Conservation (phyloP, 2,113 vertebrate genomes). For the Rhinoderma darwinii region DNA sequence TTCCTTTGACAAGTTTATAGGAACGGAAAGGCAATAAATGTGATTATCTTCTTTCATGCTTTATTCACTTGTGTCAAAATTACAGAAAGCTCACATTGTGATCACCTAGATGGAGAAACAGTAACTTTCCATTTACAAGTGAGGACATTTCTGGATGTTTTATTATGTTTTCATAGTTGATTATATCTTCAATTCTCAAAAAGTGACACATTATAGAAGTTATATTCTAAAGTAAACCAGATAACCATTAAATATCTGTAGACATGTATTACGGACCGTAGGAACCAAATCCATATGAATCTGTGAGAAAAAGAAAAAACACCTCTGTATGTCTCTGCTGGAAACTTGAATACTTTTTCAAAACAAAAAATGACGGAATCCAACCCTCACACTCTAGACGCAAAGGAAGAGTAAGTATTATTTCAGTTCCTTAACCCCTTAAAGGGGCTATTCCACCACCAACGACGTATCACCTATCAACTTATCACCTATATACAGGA, state of each 20-base stretch:
- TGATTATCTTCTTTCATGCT: conserved; percentile 43
- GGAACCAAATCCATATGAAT: too few relatives aligned
- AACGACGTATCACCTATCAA: too few relatives aligned
- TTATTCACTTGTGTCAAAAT: conserved; percentile 45
- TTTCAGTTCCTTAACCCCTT: too few relatives aligned
- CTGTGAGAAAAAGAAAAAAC: too few relatives aligned
- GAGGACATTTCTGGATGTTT: conserved; percentile 29
- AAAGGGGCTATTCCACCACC: too few relatives aligned
- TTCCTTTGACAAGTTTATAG: conserved; percentile 51
- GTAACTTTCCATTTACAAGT: neutral
- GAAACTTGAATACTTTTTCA: too few relatives aligned
- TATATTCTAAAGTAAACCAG: neutral
- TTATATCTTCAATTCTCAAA: neutral
- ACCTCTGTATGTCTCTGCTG: too few relatives aligned
- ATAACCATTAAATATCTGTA: neutral
- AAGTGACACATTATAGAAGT: neutral
- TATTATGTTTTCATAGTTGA: conserved; percentile 9
- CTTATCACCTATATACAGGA: too few relatives aligned
- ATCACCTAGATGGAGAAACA: conserved; percentile 32
- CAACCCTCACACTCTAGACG: too few relatives aligned
- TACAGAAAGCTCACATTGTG: conserved; percentile 42
- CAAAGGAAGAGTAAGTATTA: too few relatives aligned
- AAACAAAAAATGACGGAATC: too few relatives aligned
- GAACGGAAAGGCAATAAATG: conserved; percentile 50
- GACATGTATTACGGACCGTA: too few relatives aligned